Percentiles rank a stretch among this genome's conserved stretches.
Evolutionary conservation across 1,140 invertebrate genomes (phyloP).

Genomic region (Pseudomyrmex sp.): DNA sequence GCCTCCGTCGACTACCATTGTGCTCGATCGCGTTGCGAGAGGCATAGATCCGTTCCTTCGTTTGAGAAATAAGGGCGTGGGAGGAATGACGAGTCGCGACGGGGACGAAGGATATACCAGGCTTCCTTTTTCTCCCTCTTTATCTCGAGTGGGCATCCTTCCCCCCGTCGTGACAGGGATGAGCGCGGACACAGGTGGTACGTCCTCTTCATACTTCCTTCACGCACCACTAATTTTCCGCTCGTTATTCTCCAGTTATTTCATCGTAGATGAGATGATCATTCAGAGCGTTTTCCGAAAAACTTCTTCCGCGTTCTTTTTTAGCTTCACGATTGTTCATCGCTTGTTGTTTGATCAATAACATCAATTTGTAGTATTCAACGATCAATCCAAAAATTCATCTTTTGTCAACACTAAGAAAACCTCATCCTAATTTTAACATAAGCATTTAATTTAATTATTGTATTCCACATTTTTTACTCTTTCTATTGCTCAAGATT

Average conservation of each 20-base stretch:
- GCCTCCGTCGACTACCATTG: conserved; percentile 75
- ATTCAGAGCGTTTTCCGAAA: conserved; percentile 65
- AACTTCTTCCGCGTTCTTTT: conserved; percentile 68
- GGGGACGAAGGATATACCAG: conserved; percentile 32
- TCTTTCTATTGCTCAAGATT: neutral
- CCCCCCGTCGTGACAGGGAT: neutral
- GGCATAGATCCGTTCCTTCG: conserved; percentile 54
- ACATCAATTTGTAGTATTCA: conserved; percentile 29
- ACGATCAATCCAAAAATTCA: too few species aligned
- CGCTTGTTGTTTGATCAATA: conserved; percentile 2
- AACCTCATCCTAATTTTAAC: neutral
- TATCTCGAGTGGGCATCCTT: conserved; percentile 42
- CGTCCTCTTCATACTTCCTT: conserved; percentile 76
- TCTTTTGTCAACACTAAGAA: neutral
- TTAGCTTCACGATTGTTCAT: conserved; percentile 37
- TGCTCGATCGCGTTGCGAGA: conserved; percentile 67
- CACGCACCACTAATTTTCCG: conserved; percentile 82
- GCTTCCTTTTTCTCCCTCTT: conserved; percentile 48
- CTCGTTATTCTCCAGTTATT: conserved; percentile 74
- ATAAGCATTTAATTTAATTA: too few species aligned
- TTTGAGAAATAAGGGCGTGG: conserved; percentile 68
- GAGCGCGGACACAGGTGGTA: conserved; percentile 77
- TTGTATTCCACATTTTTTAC: neutral
- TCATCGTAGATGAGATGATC: conserved; percentile 53
- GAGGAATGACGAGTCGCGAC: conserved; percentile 68